Conservation (phyloP, 1,140 invertebrate genomes). For the Acromyrmex heyeri region DNA sequence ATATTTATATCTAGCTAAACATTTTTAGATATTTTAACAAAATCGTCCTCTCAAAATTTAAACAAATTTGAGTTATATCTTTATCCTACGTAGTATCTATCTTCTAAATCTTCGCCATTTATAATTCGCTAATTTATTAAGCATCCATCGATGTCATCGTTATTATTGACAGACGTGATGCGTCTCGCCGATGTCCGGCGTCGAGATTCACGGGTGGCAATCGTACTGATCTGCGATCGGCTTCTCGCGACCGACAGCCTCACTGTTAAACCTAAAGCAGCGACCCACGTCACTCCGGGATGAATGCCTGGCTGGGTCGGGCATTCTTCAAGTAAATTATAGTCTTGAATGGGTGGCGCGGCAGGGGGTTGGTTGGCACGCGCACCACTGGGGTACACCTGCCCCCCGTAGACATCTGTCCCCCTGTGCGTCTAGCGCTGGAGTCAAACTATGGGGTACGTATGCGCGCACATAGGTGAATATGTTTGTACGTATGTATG, state of each 20-base stretch:
- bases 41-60: too few species aligned
- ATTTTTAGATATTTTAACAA: too few species aligned
- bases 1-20: too few species aligned
- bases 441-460: constrained; percentile 81
- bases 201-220: constrained; percentile 41
- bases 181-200: neutral
- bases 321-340: constrained; percentile 88
- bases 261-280: constrained; percentile 67
- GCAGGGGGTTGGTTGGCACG: constrained; percentile 86
- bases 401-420: constrained; percentile 86
- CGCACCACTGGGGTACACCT: constrained; percentile 84
- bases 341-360: constrained; percentile 86
- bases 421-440: constrained; percentile 75
- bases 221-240: constrained; percentile 69
- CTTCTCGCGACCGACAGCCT: constrained; percentile 60
- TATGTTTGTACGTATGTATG: constrained; percentile 23
- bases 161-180: constrained; percentile 21
- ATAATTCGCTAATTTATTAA: neutral
- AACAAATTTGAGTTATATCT: neutral
- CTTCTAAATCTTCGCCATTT: neutral
- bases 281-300: constrained; percentile 75
- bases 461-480: constrained; percentile 43
- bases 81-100: neutral
- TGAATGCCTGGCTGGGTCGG: constrained; percentile 78
- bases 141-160: neutral